Evolutionary conservation across 2,113 vertebrate genomes (phyloP).

Genomic region (human): DNA sequence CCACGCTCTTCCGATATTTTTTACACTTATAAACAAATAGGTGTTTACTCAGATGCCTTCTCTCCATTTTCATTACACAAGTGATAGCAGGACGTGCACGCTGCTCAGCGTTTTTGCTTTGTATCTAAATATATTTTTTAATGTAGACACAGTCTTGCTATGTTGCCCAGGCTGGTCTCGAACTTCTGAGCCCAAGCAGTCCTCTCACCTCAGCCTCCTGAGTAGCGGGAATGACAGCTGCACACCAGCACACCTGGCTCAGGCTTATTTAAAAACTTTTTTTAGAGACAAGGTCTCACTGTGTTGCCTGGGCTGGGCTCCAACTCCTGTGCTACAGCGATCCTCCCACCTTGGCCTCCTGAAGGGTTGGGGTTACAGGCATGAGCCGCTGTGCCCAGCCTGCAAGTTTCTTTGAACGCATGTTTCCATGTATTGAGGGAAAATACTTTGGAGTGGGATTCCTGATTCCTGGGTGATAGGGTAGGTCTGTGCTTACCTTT

Average conservation of each 20-base stretch:
- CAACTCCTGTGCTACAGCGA: too few species aligned
- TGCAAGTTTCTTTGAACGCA: too few species aligned
- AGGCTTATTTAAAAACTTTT: too few species aligned
- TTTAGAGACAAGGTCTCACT: too few species aligned
- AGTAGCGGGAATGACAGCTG: not conserved
- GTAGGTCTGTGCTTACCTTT: not conserved
- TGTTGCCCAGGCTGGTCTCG: not conserved
- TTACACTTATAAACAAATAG: not conserved
- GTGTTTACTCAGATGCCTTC: too few species aligned
- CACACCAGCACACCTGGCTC: not conserved
- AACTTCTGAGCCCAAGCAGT: not conserved
- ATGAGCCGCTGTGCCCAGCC: too few species aligned
- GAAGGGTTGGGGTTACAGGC: too few species aligned
- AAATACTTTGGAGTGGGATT: not conserved
- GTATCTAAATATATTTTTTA: too few species aligned
- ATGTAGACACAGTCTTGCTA: too few species aligned
- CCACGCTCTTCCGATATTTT: not conserved
- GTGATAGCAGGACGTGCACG: rapidly evolving
- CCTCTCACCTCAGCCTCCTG: not conserved
- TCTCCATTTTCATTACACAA: rapidly evolving
- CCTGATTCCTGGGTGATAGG: not conserved
- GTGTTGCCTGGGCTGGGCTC: too few species aligned
- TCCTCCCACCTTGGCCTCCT: too few species aligned
- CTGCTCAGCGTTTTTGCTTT: not conserved
- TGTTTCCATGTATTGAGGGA: not conserved